Base-by-base conservation (phyloP, 2,888 invertebrate species). In the Entomobrya multifasciata region DNA sequence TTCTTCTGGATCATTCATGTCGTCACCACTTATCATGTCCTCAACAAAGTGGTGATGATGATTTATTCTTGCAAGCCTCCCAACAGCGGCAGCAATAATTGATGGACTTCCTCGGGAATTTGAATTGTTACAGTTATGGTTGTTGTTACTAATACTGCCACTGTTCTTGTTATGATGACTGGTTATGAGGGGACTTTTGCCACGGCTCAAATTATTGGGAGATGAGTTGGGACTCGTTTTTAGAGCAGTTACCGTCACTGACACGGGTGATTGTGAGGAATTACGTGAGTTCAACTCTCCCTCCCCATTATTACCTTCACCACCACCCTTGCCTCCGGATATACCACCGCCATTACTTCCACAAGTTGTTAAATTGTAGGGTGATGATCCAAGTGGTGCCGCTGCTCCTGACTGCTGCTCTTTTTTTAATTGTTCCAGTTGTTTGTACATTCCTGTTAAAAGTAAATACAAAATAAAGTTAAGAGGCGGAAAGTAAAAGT, bases 371-470 rank as follows among this genome's bases (percentile, higher is more conserved):
- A 79, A 15, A 57, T 79, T 78, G 57, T 80, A 80, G 15, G 80
- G 60, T 22, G 85, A 78, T 76, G 78, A 72, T 15, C 88, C 77
- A 55, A 77, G 25, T 8, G 60, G 60, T 25, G 30, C 36, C 36
- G 60, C 27, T 27, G n/a, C 15, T 25, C 65, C 49, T 10, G 74
- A 86, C 72, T 88, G 89, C 94, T 91, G 89, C 94, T 91, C 95
- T 92, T 95, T 95, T 92, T 95, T 95, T 93, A 96, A 93, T 91
- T 95, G 95, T 91, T 96, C 96, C 90, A 96, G 92, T 91, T 96
- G 95, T 91, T 95, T 94, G 90, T 95, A 94, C 95, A 96, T 95
- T 15, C 95, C 96, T 96, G 25, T 27, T 82, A 49, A 62, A 22
- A 52, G 49, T 25, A 83, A 52, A 62, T 36, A 36, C 36, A 36